Evolutionary conservation across 30 jellyfish, hydroid and myxozoan genomes (phyloP), one percentile per base, ranked within the genome.

Genomic region (Rhopilema esculentum): DNA sequence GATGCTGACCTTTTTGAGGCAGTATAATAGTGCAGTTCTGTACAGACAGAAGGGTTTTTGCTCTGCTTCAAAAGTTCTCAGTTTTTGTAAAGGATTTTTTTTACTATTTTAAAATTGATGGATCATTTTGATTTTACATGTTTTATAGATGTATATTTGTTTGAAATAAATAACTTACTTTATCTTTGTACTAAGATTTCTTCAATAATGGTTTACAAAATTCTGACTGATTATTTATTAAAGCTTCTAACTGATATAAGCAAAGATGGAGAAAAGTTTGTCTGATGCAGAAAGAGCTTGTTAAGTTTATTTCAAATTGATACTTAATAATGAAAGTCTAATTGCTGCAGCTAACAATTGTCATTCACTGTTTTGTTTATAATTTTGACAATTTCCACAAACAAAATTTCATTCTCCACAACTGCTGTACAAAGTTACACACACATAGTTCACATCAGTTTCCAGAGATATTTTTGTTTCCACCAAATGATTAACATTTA

Each of bases 1-100:
- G 90, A 81, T 0, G 76, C 28, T 30, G 87, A 70, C 29, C 48
- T 71, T 8, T 84, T 67, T 69, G 79, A 61, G 24, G 78, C 32
- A 27, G 77, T 70, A 20, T 69, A 61, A 40, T 40, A 12, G 12
- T 40, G 12, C 12, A 2, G 57, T 40, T 40, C 12, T 40, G 9
- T 40, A 12, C 57, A 40, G 57, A 40, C 57, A 40, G 12, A 2
- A 40, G 12, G 6, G 57, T 40, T 40, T 40, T 40, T 40, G 57
- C 6, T 40, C 12, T 40, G 57, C 57, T 40, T 2, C 57, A 40
- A 12, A 12, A 40, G 6, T 40, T 2, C 6, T 6, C 12, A 40
- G 57, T 12, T 40, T 40, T 40, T 40, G 57, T 40, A 40, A 40
- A 12, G 12, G 6, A 40, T 6, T 40, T 2, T 40, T 40, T 40